phyloP scores from a whole-genome alignment of 2,888 invertebrate genomes.

The Globia sparganii region DNA sequence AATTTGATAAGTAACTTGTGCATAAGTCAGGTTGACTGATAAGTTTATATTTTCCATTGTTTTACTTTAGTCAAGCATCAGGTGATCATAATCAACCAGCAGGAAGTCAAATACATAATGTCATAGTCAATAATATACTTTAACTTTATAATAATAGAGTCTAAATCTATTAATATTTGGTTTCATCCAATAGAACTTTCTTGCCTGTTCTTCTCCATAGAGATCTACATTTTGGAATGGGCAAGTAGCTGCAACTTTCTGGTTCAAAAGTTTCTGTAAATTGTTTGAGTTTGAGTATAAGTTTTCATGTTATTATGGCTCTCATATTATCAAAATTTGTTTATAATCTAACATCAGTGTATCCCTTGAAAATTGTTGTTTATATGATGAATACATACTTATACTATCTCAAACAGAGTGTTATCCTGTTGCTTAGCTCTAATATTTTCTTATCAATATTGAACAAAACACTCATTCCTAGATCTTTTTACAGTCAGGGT shows the following conservation, averaged over 20 bases:
- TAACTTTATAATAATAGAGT: background rate
- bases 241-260: no score
- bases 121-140: background rate
- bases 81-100: slow-evolving; percentile 39
- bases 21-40: slow-evolving; percentile 45
- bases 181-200: background rate
- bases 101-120: background rate
- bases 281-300: background rate
- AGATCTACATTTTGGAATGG: no score
- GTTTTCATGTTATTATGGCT: background rate
- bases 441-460: no score
- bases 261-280: no score
- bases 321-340: background rate
- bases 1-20: slow-evolving; percentile 42
- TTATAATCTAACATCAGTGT: background rate
- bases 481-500: background rate
- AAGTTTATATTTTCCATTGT: slow-evolving; percentile 50
- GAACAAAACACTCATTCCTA: no score
- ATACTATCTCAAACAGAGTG: background rate
- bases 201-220: no score
- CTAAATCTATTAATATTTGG: background rate
- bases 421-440: background rate
- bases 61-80: slow-evolving; percentile 29
- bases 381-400: background rate
- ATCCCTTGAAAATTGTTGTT: background rate